Evolutionary conservation across 2,797 vertebrate species (phyloP).

Genomic region (Eidolon dupreanum): DNA sequence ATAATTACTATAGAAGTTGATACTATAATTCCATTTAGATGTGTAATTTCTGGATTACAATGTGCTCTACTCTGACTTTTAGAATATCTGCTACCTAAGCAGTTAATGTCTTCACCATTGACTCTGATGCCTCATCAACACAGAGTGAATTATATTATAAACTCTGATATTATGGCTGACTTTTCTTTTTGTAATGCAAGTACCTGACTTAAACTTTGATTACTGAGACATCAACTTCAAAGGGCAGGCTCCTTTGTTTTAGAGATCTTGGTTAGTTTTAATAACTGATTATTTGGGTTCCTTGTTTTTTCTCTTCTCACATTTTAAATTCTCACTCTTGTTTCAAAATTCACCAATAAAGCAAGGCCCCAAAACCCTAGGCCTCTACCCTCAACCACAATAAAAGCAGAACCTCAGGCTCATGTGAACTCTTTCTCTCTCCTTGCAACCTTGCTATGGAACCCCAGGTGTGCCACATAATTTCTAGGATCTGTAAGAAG

Average conservation of each 20-base stretch:
- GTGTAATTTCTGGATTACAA: not conserved
- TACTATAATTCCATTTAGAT: not conserved
- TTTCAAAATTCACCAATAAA: not conserved
- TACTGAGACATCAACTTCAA: not conserved
- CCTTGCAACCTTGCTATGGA: not conserved
- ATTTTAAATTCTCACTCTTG: not conserved
- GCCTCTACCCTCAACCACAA: not conserved
- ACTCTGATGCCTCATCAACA: not conserved
- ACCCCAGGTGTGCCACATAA: no score
- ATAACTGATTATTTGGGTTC: not conserved
- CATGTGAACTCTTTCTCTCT: no score
- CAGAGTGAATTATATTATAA: not conserved
- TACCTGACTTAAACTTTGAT: not conserved
- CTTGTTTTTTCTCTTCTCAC: not conserved
- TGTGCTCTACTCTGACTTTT: not conserved
- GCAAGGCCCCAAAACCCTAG: not conserved
- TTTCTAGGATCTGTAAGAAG: no score
- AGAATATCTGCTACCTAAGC: not conserved
- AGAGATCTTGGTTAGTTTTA: not conserved
- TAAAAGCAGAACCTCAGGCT: not conserved
- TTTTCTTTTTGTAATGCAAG: not conserved
- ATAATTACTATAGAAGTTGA: not conserved
- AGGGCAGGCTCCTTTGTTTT: not conserved
- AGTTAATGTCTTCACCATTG: not conserved
- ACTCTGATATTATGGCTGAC: not conserved